Evolutionary conservation across 2,888 invertebrate genomes (phyloP), one percentile per base, ranked within the genome.

Genomic region (Chalcis sispes): DNA sequence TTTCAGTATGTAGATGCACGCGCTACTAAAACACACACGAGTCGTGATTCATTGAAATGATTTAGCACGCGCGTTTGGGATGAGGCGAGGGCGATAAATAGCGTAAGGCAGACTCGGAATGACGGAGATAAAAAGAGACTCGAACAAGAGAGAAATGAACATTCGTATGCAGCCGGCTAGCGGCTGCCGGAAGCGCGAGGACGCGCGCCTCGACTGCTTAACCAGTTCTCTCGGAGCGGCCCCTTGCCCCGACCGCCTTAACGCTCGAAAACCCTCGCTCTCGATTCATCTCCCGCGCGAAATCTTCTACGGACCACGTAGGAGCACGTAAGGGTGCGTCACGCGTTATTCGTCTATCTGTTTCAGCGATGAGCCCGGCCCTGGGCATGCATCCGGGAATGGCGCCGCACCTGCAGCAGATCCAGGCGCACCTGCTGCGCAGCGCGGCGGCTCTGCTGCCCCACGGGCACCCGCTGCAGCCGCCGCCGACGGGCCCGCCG

Each of bases 331-430:
- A 32, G 8, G 3, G 8, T 5, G 8, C 32, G 32, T 8, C 8
- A 32, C 8, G 32, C 32, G 3, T 3, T 32, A 8, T n/a, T 52
- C 29, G 4, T 20, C 15, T 29, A 2, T n/a, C 2, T 54, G 18
- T 66, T 66, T 90, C 94, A 82, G 95, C 96, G n/a, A 93, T 97
- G 89, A 96, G 96, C 82, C 97, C 97, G 15, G 95, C 96, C 0
- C 90, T 96, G 64, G 92, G 94, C 54, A 90, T 92, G 89, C 90
- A 91, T 71, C 91, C 92, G 0, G 91, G 91, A 66, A 91, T 92
- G 86, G 89, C 91, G 77, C 90, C 93, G 46, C 94, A 94, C 82
- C 89, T 94, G 70, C 94, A 94, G 83, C 94, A 94, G 85, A 88
- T 95, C 20, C 94, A 94, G 84, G 96, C 96, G 8, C 96, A 96